Evolutionary conservation across 2,797 vertebrate species (phyloP).

Genomic region (Myiothlypis chrysogaster): DNA sequence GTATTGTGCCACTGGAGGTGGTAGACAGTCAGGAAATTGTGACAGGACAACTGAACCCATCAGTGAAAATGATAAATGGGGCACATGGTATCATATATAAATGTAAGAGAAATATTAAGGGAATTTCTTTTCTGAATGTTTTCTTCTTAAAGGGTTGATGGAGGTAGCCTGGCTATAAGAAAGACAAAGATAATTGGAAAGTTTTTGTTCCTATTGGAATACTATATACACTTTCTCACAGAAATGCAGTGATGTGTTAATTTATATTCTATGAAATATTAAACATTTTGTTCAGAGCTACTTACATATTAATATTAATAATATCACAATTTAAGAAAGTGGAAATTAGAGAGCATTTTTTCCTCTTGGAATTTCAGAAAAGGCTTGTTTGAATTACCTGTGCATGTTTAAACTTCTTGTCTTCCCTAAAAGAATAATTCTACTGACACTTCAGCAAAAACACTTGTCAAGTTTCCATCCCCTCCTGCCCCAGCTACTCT

Average conservation of each 20-base stretch:
- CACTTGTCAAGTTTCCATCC: not conserved
- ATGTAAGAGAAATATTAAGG: not conserved
- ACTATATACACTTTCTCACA: not conserved
- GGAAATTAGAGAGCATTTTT: not conserved
- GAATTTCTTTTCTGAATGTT: not conserved
- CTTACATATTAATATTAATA: not conserved
- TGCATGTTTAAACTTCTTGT: not conserved
- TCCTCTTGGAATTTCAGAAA: not conserved
- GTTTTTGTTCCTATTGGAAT: not conserved
- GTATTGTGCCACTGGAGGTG: not conserved
- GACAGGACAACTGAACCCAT: not conserved
- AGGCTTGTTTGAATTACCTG: not conserved
- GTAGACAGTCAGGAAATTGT: not conserved
- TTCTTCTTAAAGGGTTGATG: not conserved
- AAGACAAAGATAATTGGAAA: not conserved
- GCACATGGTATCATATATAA: not conserved
- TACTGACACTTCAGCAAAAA: not conserved
- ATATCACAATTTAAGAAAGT: not conserved
- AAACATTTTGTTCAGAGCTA: not conserved
- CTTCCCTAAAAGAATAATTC: not conserved
- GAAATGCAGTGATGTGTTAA: not conserved
- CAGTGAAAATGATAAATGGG: not conserved
- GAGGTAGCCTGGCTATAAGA: not conserved
- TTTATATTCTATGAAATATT: not conserved
- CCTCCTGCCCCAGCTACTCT: not conserved